Evolutionary conservation across 2,113 vertebrate species (phyloP).

Genomic region (Nothobranchius kuhntae): DNA sequence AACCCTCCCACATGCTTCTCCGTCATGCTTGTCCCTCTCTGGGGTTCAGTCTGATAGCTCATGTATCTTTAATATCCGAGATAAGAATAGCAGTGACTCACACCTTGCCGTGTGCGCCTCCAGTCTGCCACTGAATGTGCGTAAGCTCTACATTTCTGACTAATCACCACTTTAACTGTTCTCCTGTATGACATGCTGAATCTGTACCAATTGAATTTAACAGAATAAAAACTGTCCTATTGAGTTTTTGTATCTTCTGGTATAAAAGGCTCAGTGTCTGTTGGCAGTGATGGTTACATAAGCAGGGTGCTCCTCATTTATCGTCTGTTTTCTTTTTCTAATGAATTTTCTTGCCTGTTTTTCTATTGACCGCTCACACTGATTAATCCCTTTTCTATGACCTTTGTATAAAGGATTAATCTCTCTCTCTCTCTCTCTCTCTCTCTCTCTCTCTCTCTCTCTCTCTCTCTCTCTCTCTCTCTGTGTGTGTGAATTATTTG

Average conservation of each 20-base stretch:
- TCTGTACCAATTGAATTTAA: conserved; percentile 11
- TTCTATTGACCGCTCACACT: not conserved
- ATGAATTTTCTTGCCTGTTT: conserved; percentile 4
- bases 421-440: not conserved
- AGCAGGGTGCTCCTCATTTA: conserved; percentile 34
- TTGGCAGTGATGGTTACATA: conserved; percentile 42
- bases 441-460: no score
- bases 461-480: no score
- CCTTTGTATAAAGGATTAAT: not conserved
- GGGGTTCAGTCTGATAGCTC: conserved; percentile 41
- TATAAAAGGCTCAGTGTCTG: conserved; percentile 7
- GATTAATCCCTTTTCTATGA: not conserved
- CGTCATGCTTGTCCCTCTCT: conserved; percentile 9
- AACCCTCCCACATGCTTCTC: not conserved
- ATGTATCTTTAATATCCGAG: conserved; percentile 62
- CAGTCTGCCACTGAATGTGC: conserved; percentile 17
- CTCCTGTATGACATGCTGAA: not conserved
- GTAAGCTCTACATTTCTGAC: conserved; percentile 20
- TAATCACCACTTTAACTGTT: conserved; percentile 14
- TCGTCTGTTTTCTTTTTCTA: not conserved
- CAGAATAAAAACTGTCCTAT: conserved; percentile 11
- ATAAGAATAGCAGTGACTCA: conserved; percentile 64
- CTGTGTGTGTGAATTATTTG: not conserved
- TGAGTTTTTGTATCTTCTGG: not conserved
- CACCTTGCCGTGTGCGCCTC: conserved; percentile 19